phyloP scores from a whole-genome alignment of 2,888 invertebrate genomes.

The Trichogramma dendrolimi region DNA sequence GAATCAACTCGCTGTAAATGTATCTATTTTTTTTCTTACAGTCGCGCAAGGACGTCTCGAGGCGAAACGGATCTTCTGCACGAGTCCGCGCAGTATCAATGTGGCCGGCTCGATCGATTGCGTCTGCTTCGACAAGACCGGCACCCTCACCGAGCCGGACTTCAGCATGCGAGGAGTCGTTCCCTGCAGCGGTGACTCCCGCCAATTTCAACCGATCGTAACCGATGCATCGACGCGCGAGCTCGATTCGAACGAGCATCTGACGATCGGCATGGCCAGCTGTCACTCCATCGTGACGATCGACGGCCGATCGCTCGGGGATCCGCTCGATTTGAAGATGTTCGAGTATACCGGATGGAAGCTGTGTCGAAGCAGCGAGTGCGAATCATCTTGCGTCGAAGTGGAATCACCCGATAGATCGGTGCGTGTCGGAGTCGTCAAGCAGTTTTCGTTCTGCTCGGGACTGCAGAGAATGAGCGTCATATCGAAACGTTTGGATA shows the following conservation, averaged over 20 bases:
- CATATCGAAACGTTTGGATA: conserved; percentile 70
- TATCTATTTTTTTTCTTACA: conserved; percentile 46
- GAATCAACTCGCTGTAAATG: no score
- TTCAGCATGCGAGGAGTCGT: conserved; percentile 92
- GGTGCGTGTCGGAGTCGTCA: conserved; percentile 72
- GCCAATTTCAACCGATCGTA: conserved; percentile 51
- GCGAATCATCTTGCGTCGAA: conserved; percentile 39
- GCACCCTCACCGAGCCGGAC: conserved; percentile 93
- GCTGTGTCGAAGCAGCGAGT: conserved; percentile 80
- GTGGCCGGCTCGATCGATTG: conserved; percentile 86
- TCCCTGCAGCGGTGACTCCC: conserved; percentile 55
- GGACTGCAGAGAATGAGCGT: conserved; percentile 86
- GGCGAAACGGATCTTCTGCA: conserved; percentile 77
- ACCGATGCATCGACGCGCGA: conserved; percentile 50
- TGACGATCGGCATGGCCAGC: conserved; percentile 74
- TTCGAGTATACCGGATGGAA: conserved; percentile 91
- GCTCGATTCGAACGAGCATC: conserved; percentile 57
- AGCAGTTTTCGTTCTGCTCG: conserved; percentile 86
- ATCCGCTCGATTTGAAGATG: conserved; percentile 95
- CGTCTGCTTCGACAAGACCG: conserved; percentile 94
- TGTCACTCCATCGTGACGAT: conserved; percentile 91
- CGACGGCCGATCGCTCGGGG: conserved; percentile 81
- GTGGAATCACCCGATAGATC: conserved; percentile 2
- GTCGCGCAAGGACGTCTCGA: conserved; percentile 83
- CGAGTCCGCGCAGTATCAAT: conserved; percentile 88